Conservation (phyloP, 2,113 vertebrate genomes). For the Syngnathus scovelli region DNA sequence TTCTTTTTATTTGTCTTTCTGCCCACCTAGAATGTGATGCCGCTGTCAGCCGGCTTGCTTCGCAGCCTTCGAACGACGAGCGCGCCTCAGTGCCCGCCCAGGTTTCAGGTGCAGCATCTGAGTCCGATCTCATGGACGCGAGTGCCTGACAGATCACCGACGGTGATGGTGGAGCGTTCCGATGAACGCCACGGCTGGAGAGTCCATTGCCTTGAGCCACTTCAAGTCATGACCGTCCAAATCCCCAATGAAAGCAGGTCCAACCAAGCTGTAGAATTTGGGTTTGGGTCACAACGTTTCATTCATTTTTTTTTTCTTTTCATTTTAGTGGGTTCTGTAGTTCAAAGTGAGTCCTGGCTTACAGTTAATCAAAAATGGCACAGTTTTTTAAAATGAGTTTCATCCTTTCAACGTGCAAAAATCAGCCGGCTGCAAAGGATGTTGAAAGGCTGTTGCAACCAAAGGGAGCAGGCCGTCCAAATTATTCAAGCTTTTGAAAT, state of each 20-base stretch:
- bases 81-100: slow-evolving; percentile 82
- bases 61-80: slow-evolving; percentile 83
- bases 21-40: slow-evolving; percentile 82
- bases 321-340: not conserved
- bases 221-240: slow-evolving; percentile 86
- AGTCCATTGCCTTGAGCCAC: slow-evolving; percentile 78
- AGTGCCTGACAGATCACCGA: slow-evolving; percentile 77
- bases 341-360: not conserved
- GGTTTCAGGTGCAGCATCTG: slow-evolving; percentile 84
- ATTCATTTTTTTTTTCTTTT: not conserved
- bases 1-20: not conserved
- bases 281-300: not conserved
- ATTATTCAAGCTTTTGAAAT: not conserved
- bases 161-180: slow-evolving; percentile 75
- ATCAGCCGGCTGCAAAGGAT: not conserved
- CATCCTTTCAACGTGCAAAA: not conserved
- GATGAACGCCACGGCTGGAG: slow-evolving; percentile 86
- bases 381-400: not conserved
- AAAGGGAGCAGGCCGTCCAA: not conserved
- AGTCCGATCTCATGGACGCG: slow-evolving; percentile 81
- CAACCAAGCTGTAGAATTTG: not conserved
- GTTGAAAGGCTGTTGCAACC: not conserved
- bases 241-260: slow-evolving; percentile 93
- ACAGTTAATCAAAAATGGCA: not conserved
- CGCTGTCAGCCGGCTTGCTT: slow-evolving; percentile 87